Conservation (phyloP, 1,140 invertebrate genomes). For the Lasioglossum baleicum region DNA sequence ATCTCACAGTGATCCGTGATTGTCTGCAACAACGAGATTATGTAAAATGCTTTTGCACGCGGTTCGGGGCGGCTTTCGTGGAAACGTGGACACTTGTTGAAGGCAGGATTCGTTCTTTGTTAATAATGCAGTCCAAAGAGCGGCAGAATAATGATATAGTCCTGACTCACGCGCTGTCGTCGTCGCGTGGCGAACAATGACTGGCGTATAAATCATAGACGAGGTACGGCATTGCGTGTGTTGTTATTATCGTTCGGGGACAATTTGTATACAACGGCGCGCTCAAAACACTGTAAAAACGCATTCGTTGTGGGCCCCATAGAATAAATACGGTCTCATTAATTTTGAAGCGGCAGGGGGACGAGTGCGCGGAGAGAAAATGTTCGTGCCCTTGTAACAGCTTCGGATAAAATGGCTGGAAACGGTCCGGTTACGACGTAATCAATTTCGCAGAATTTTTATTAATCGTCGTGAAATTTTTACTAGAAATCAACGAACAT, state of each 20-base stretch:
- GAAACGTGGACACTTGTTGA: constrained; percentile 45
- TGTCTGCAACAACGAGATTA: not conserved
- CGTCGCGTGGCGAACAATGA: constrained; percentile 62
- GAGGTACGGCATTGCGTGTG: constrained; percentile 46
- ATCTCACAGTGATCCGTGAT: not conserved
- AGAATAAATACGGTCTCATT: constrained; percentile 29
- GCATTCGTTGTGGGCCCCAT: not conserved
- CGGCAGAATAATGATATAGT: constrained; percentile 54
- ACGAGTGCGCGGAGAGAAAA: not conserved
- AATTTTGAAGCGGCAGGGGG: not conserved
- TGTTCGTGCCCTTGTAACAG: not conserved
- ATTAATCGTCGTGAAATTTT: not conserved
- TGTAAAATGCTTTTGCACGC: not conserved
- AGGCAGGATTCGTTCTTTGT: constrained; percentile 46
- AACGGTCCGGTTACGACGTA: not conserved
- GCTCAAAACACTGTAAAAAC: constrained; percentile 16
- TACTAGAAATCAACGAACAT: too few species aligned
- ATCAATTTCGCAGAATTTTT: not conserved
- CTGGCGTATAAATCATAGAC: constrained; percentile 56
- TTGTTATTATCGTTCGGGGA: constrained; percentile 50
- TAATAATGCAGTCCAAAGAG: constrained; percentile 41
- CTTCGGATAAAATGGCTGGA: not conserved
- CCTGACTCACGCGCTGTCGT: constrained; percentile 50
- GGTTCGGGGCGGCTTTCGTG: constrained; percentile 17
- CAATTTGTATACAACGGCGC: constrained; percentile 41